Conservation (phyloP, 2,888 invertebrate genomes). For the Tridacna crocea region DNA sequence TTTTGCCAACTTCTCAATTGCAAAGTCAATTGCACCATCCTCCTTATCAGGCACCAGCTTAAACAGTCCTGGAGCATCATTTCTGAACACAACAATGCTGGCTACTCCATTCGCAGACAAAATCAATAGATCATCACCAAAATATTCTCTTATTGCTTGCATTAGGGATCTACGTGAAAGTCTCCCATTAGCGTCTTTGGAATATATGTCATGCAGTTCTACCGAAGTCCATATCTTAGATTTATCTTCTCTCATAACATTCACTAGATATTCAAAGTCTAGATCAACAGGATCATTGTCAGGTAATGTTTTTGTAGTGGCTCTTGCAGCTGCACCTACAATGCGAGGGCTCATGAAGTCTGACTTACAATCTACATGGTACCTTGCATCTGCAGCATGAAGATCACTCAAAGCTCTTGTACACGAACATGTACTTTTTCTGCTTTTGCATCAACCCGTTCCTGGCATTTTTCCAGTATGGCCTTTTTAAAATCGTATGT, state of each 20-base stretch:
- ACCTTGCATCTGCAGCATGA: constrained; percentile 57
- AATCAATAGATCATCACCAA: constrained; percentile 36
- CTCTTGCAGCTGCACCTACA: neutral
- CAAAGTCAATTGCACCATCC: constrained; percentile 28
- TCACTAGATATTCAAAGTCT: constrained; percentile 21
- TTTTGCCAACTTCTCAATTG: constrained; percentile 27
- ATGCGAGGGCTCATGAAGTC: constrained; percentile 11
- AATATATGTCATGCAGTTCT: constrained; percentile 8
- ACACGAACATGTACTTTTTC: constrained; percentile 28
- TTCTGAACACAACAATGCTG: constrained; percentile 38
- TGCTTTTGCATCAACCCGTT: constrained; percentile 26
- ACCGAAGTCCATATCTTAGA: constrained; percentile 18
- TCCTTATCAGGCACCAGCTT: constrained; percentile 28
- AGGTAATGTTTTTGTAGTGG: neutral
- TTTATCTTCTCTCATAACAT: constrained; percentile 12
- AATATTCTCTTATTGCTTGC: too few species aligned
- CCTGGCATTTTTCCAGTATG: constrained; percentile 19
- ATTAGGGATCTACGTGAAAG: neutral
- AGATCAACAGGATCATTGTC: neutral
- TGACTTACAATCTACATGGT: constrained; percentile 43
- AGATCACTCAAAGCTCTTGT: constrained; percentile 52
- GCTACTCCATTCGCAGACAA: constrained; percentile 31
- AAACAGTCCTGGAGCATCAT: constrained; percentile 25
- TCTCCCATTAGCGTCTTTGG: neutral
- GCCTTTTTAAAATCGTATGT: constrained; percentile 17